Evolutionary conservation across 2,888 invertebrate genomes (phyloP).

Genomic region (Lasiommata megera): DNA sequence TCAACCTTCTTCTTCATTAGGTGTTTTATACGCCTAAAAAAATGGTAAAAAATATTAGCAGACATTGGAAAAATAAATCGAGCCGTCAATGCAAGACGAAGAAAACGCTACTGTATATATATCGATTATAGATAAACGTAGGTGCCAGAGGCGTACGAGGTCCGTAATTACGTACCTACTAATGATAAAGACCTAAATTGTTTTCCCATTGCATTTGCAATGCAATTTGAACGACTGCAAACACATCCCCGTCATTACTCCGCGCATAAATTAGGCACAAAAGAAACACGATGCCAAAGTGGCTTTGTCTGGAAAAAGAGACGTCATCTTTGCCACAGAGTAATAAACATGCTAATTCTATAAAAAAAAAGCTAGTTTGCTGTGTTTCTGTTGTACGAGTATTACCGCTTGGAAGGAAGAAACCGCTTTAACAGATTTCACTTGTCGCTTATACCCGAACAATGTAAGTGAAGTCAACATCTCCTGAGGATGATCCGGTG

Average conservation of each 20-base stretch:
- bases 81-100: no score
- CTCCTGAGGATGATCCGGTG: no score
- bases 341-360: slow-evolving; percentile 6
- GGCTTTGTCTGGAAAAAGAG: slow-evolving; percentile 19
- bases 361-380: neutral
- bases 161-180: slow-evolving; percentile 7
- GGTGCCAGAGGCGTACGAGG: neutral
- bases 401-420: neutral
- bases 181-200: slow-evolving; percentile 12
- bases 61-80: no score
- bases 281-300: slow-evolving; percentile 20
- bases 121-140: slow-evolving; percentile 5
- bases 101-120: neutral
- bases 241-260: slow-evolving; percentile 27
- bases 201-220: slow-evolving; percentile 32
- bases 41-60: no score
- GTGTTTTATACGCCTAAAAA: no score
- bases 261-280: slow-evolving; percentile 26
- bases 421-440: no score
- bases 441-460: no score
- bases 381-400: neutral
- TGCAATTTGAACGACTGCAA: slow-evolving; percentile 33
- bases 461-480: no score
- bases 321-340: slow-evolving; percentile 23
- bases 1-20: no score